Evolutionary conservation across 1,140 invertebrate species (phyloP), one percentile per base, ranked within the genome.

Genomic region (Papilio polytes): DNA sequence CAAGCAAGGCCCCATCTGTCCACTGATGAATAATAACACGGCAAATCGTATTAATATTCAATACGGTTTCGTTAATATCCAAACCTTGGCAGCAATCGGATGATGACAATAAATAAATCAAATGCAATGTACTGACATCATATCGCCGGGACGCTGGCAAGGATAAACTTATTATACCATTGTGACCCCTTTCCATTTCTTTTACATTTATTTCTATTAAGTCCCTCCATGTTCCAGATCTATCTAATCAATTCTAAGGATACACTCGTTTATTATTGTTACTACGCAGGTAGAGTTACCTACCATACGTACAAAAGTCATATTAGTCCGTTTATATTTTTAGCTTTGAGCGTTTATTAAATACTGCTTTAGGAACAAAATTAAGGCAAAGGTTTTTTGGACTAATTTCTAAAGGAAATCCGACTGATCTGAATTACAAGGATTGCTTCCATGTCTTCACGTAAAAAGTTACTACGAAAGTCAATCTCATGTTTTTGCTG

Each of bases 81-180:
- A 85, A 89, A 84, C 89, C 89, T 91, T 91, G 89, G 87, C 87
- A 86, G 86, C 85, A 87, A 88, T 90, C 72, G 73, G 73, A 70
- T 86, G 81, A 81, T 82, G 85, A 85, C 85, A 84, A 82, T 85
- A 81, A 31, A 66, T 51, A 44, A 78, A 74, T 41, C 59, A 80
- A 56, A 78, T 53, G 48, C 63, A 8, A 44, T 48, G 36, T 46
- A 66, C 41, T 26, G 41, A 31, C 56, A 66, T 36, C 56, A 77
- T 26, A 26, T 18, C 77, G 83, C 81, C 78, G 84, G 82, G 81
- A 82, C 78, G 72, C 81, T 83, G 53, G 82, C 90, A 91, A 91
- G 91, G 91, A 88, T 87, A 78, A 85, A 83, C 84, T 91, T 89
- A 88, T 80, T 85, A 90, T 91, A 87, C 88, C 80, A 86, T 85